Evolutionary conservation across 2,888 invertebrate genomes (phyloP).

Genomic region (Gymnosoma rotundatum): DNA sequence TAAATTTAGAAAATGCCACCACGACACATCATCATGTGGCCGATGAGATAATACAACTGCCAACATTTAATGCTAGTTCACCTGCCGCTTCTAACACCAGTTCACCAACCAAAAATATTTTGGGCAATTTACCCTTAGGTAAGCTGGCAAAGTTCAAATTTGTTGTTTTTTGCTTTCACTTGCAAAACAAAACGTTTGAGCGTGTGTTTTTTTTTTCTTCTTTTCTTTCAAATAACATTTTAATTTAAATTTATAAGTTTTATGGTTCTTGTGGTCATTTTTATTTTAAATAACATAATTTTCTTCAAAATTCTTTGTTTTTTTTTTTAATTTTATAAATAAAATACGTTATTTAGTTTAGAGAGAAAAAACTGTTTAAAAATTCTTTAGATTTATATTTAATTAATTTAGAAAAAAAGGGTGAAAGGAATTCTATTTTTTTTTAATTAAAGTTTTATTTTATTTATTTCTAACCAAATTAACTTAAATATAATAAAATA

Average conservation of each 20-base stretch:
- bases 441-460: neutral
- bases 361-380: conserved; percentile 9
- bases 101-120: conserved; percentile 77
- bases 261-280: conserved; percentile 25
- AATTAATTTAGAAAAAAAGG: conserved; percentile 5
- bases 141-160: conserved; percentile 72
- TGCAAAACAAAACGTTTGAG: neutral
- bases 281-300: neutral
- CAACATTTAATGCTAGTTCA: conserved; percentile 73
- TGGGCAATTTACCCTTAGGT: conserved; percentile 82
- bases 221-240: conserved; percentile 25
- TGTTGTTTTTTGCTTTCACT: neutral
- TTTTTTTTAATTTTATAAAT: too few relatives aligned
- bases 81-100: conserved; percentile 38
- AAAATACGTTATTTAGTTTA: neutral
- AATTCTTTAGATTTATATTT: conserved; percentile 5
- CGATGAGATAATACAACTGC: conserved; percentile 81
- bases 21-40: conserved; percentile 80
- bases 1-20: conserved; percentile 70
- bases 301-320: neutral
- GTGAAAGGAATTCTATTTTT: conserved; percentile 36
- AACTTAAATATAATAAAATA: conserved; percentile 18
- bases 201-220: neutral
- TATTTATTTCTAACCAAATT: conserved; percentile 22
- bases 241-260: conserved; percentile 17